These are phyloP conservation scores for Andrena marginata DNA, from an alignment of 2,888 invertebrate species.

Conservation along the genomic window DNA sequence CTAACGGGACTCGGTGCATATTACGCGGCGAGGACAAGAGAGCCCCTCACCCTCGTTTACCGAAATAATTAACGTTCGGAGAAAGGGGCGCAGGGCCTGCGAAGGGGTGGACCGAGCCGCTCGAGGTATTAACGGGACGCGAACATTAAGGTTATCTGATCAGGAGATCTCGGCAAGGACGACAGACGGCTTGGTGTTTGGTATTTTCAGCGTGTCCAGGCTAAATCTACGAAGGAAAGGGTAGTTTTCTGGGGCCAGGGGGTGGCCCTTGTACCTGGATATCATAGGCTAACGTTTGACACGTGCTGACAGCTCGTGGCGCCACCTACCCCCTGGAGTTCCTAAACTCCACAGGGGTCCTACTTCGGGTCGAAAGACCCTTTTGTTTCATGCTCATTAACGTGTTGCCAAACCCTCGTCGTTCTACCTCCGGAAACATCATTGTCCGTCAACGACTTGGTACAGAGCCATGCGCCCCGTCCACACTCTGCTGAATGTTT, in stretches of 20 bases:
- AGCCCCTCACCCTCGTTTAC: constrained; percentile 44
- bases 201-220: constrained; percentile 48
- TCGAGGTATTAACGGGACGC: constrained; percentile 64
- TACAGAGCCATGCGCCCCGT: constrained; percentile 34
- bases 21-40: constrained; percentile 4
- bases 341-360: constrained; percentile 76
- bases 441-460: constrained; percentile 60
- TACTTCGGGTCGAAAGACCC: constrained; percentile 77
- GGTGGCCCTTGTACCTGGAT: constrained; percentile 73
- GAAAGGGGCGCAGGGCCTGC: constrained; percentile 1
- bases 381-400: constrained; percentile 85
- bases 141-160: constrained; percentile 68
- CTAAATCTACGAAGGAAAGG: constrained; percentile 54
- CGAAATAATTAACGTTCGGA: constrained; percentile 58
- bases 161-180: constrained; percentile 56
- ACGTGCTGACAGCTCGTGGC: constrained; percentile 85
- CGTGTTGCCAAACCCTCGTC: constrained; percentile 82
- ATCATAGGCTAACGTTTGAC: constrained; percentile 77
- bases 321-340: constrained; percentile 84
- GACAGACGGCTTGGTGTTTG: constrained; percentile 39
- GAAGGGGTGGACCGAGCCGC: constrained; percentile 28
- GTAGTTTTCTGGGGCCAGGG: constrained; percentile 51
- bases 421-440: constrained; percentile 41
- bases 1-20: constrained; percentile 3
- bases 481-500: constrained; percentile 8